Evolutionary conservation across 2,113 vertebrate genomes (phyloP), one percentile per base, ranked within the genome.

Genomic region (Ascaphus truei): DNA sequence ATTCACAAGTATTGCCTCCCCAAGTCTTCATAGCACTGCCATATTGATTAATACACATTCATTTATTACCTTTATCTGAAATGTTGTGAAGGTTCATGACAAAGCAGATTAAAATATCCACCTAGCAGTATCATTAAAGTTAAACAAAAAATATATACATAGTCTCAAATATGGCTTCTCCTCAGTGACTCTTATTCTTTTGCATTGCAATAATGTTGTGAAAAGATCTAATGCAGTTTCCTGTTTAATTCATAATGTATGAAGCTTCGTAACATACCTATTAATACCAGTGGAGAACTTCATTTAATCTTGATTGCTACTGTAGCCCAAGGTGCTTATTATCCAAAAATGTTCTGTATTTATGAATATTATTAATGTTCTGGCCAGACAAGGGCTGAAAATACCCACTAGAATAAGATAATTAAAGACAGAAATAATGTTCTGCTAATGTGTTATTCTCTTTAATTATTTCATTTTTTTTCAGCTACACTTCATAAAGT

Each of bases 11-110:
- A 80, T 81, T 81, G 76, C 86, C 84, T 88, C 77, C 84, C 80
- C 79, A 83, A 76, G 71, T 85, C 72, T 85, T 88, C 79, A 83
- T 85, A 83, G 75, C 75, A 86, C 86, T 91, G 84, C 84, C 87
- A 86, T 72, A 88, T 88, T 90, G 92, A 95, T 94, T 90, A 92
- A 94, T 92, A 83, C 68, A 75, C 75, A 80, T 80, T 81, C 82
- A 89, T 92, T 90, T 92, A 91, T 92, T 92, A 92, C 86, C 52
- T 83, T 87, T 87, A 89, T 83, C 89, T 90, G 91, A 92, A 83
- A 87, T 90, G 84, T 79, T 56, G 15, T 79, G 78, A 79, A 87
- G 74, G 81, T 79, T 87, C 81, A 72, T 88, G 87, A 89, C 86
- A 90, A 89, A 85, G 76, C 76, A 87, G 86, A 89, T 91, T 87